Evolutionary conservation across 2,113 vertebrate genomes (phyloP).

Genomic region (Pelecanus crispus): DNA sequence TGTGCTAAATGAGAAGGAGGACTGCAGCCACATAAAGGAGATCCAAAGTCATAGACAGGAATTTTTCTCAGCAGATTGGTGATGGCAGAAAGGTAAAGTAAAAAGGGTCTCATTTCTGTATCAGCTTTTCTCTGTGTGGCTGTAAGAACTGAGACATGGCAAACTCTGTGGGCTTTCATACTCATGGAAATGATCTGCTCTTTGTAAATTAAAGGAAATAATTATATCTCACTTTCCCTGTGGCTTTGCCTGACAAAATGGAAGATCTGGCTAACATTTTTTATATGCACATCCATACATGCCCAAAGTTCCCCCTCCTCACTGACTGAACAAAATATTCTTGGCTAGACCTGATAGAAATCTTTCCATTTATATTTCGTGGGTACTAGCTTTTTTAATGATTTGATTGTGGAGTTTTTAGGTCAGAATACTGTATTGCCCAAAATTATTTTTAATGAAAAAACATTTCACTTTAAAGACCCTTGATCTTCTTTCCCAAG

Average conservation of each 20-base stretch:
- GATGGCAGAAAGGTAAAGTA: background rate
- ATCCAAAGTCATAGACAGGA: background rate
- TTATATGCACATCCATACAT: background rate
- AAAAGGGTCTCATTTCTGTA: background rate
- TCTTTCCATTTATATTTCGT: background rate
- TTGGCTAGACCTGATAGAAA: background rate
- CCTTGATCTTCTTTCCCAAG: background rate
- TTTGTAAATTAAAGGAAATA: background rate
- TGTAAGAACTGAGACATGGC: background rate
- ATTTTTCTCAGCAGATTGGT: background rate
- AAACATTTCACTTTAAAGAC: background rate
- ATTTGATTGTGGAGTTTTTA: background rate
- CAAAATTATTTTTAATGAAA: background rate
- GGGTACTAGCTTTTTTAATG: background rate
- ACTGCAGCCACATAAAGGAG: background rate
- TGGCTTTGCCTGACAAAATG: background rate
- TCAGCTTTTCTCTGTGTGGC: background rate
- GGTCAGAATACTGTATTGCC: background rate
- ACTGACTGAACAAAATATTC: background rate
- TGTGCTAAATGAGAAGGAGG: background rate
- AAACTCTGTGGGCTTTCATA: background rate
- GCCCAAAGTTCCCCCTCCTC: background rate
- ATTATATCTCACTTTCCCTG: background rate
- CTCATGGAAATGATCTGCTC: background rate
- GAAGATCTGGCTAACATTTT: background rate